Base-by-base conservation (phyloP, 2,113 vertebrate species). In the Hemibagrus wyckioides region DNA sequence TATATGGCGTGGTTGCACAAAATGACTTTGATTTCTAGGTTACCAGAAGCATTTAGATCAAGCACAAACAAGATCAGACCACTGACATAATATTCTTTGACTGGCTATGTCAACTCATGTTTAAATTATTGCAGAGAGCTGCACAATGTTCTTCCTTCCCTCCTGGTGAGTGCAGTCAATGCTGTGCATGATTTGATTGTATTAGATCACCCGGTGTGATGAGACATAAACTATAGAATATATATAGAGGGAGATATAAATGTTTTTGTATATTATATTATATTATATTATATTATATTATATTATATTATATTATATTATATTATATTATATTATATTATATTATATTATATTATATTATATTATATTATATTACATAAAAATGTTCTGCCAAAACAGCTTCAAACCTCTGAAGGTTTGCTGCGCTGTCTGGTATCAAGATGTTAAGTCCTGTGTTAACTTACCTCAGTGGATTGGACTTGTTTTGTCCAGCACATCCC, bases 41-140 rank as follows among this genome's bases (percentile, higher is more conserved):
- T 56, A 69, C 65, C 65, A 73, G 50, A n/a, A 67, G 50, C 48
- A 56, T 54, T 83, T 54, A 73, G 36, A 56, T 54, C 19, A 11
- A 33, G 17, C 39, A 52, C 59, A 77, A 77, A 85, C 83, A 76
- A 61, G 83, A 73, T 30, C n/a, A 59, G 83, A 85, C 54, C 65
- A 52, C 82, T 85, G 83, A 85, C 56, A 63, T 85, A 63, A 85
- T 48, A 77, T 63, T 77, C 19, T 67, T 25, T 69, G 76, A 86
- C 77, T 86, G 61, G 33, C 48, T n/a, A 41, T 57, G 85, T 86
- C 61, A 69, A 57, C 61, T 56, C 30, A n/a, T 13, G 33, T 86
- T 61, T 67, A 36, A 80, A 67, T 69, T 80, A 65, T 77, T 80
- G 59, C 61, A 79, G 63, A 80, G 48, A 67, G 48, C 41, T 65